A percentile compares a stretch with the other conserved stretches of the same genome.
These are phyloP conservation scores for Bufo bufo DNA, from an alignment of 2,113 vertebrate genomes.

Conservation along the genomic window DNA sequence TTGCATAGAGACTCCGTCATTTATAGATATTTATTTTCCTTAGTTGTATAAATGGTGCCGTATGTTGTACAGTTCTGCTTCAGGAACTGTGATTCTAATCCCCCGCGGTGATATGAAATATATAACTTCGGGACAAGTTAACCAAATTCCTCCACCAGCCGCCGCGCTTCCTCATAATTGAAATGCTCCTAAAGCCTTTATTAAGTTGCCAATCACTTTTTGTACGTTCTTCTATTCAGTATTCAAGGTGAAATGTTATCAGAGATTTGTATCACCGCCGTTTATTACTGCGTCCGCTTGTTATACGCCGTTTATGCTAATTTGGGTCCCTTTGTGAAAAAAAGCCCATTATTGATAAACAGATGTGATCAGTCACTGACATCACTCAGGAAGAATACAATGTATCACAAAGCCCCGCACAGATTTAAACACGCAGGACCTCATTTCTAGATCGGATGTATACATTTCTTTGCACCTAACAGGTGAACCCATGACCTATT, in stretches of 20 bases:
- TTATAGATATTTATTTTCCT: neutral
- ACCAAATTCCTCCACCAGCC: neutral
- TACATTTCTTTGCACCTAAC: too few relatives aligned
- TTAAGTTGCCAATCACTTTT: conserved; percentile 40
- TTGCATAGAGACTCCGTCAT: neutral
- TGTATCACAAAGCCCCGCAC: neutral
- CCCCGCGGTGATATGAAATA: conserved; percentile 16
- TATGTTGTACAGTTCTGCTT: neutral
- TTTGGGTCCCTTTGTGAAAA: neutral
- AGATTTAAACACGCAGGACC: neutral
- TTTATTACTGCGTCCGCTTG: conserved; percentile 12
- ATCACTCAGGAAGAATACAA: neutral
- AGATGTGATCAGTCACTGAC: neutral
- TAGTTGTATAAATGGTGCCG: neutral
- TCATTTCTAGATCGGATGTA: neutral
- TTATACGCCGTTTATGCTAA: conserved; percentile 22
- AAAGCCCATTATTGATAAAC: neutral
- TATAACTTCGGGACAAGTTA: conserved; percentile 4
- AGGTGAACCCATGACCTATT: too few relatives aligned
- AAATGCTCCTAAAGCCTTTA: conserved; percentile 29
- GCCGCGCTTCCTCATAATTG: conserved; percentile 1
- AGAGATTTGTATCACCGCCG: conserved; percentile 16
- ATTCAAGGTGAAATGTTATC: conserved; percentile 48
- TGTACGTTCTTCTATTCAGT: neutral
- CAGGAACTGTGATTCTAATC: neutral